Percentiles rank a stretch among this genome's conserved stretches.
These are phyloP conservation scores for Patella vulgata DNA, from an alignment of 1,140 invertebrate species.

Conservation along the genomic window DNA sequence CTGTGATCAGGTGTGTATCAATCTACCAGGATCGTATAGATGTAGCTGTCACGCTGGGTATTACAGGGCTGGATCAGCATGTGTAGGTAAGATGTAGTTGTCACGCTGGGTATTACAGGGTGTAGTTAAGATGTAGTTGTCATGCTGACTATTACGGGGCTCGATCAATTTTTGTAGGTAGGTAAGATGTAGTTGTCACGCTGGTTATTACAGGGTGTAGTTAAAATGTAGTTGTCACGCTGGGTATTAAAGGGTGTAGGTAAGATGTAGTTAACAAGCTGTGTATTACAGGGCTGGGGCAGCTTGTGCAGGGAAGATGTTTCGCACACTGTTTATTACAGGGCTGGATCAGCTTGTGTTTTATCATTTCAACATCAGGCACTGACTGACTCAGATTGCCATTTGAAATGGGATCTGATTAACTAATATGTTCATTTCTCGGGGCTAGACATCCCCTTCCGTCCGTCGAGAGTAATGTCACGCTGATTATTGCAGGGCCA, in stretches of 20 bases:
- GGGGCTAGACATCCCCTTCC: slow-evolving; percentile 2
- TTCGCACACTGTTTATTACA: neutral
- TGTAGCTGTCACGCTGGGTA: slow-evolving; percentile 47
- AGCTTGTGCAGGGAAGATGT: neutral
- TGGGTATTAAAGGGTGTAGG: slow-evolving; percentile 24
- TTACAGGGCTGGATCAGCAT: slow-evolving; percentile 11
- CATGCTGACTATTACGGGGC: slow-evolving; percentile 22
- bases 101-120: slow-evolving; percentile 26
- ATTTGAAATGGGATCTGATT: slow-evolving; percentile 13
- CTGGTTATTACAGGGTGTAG: slow-evolving; percentile 26
- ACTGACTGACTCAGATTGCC: slow-evolving; percentile 21
- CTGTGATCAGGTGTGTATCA: slow-evolving; percentile 46
- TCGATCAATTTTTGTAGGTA: slow-evolving; percentile 15
- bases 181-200: slow-evolving; percentile 43
- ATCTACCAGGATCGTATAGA: slow-evolving; percentile 37
- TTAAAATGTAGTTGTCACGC: slow-evolving; percentile 41
- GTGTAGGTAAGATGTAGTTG: slow-evolving; percentile 44
- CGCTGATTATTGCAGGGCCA: too few relatives aligned
- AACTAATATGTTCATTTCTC: slow-evolving; percentile 18
- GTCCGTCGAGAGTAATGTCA: slow-evolving; percentile 6
- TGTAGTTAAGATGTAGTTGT: slow-evolving; percentile 42
- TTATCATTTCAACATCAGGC: slow-evolving; percentile 14
- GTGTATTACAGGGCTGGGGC: slow-evolving; percentile 21
- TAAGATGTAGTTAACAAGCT: slow-evolving; percentile 40
- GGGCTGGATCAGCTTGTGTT: slow-evolving; percentile 9